Conservation (phyloP, 2,888 invertebrate genomes). For the Fragum sueziense region DNA sequence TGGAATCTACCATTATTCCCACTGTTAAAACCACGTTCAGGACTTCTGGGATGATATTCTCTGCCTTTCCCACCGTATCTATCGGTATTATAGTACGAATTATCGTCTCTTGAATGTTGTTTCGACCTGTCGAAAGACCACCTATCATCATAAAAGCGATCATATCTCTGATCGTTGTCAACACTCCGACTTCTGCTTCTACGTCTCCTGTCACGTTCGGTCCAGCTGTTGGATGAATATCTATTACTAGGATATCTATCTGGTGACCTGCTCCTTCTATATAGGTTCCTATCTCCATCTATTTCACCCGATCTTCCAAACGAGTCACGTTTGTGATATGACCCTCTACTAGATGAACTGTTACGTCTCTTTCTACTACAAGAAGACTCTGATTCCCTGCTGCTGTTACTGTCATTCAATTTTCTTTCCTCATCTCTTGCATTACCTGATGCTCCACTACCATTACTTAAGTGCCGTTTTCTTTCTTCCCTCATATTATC, state of each 20-base stretch:
- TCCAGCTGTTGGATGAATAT: not conserved
- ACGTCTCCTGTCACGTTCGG: not conserved
- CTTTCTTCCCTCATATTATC: not conserved
- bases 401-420: not conserved
- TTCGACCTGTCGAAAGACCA: too few species aligned
- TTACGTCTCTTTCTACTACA: not conserved
- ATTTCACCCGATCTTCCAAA: not conserved
- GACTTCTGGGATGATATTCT: not conserved
- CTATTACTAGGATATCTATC: not conserved
- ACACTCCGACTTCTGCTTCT: not conserved
- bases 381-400: not conserved
- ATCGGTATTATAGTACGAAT: too few species aligned
- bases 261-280: not conserved
- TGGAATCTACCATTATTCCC: not conserved
- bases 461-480: not conserved
- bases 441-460: not conserved
- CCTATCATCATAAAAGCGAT: too few species aligned
- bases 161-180: too few species aligned
- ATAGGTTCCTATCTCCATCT: not conserved
- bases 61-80: not conserved
- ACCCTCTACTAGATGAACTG: not conserved
- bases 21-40: not conserved
- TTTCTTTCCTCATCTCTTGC: not conserved
- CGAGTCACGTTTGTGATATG: not conserved
- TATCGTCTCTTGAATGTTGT: too few species aligned